These are phyloP conservation scores for Lutjanus campechanus DNA, from an alignment of 2,797 vertebrate genomes.

Conservation along the genomic window DNA sequence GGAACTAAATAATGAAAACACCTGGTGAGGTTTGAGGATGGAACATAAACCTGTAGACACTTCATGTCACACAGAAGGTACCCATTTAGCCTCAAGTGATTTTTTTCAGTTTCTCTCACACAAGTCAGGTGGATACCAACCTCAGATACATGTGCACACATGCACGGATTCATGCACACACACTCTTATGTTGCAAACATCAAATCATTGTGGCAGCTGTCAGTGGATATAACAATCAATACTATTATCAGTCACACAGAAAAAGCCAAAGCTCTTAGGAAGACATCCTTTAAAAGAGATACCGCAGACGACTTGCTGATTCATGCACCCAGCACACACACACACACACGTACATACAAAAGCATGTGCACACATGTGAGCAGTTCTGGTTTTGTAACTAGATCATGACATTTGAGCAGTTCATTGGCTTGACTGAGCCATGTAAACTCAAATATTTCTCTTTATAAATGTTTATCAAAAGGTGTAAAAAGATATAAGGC, in stretches of 20 bases:
- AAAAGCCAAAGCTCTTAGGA: neutral
- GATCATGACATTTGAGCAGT: neutral
- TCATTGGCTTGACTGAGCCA: neutral
- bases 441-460: neutral
- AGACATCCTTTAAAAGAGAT: neutral
- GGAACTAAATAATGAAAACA: neutral
- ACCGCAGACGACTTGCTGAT: neutral
- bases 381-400: constrained; percentile 9
- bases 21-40: neutral
- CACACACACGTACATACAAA: neutral
- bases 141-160: neutral
- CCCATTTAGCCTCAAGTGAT: neutral
- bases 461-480: neutral
- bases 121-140: neutral
- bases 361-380: neutral
- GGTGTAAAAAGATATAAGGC: neutral
- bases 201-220: constrained; percentile 10
- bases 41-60: neutral
- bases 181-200: neutral
- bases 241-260: constrained; percentile 7
- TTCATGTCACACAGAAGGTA: neutral
- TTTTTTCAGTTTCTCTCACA: neutral
- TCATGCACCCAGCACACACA: neutral
- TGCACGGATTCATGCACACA: neutral
- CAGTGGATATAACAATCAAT: constrained; percentile 11